phyloP scores from a whole-genome alignment of 2,888 invertebrate species.

The Tipula unca region DNA sequence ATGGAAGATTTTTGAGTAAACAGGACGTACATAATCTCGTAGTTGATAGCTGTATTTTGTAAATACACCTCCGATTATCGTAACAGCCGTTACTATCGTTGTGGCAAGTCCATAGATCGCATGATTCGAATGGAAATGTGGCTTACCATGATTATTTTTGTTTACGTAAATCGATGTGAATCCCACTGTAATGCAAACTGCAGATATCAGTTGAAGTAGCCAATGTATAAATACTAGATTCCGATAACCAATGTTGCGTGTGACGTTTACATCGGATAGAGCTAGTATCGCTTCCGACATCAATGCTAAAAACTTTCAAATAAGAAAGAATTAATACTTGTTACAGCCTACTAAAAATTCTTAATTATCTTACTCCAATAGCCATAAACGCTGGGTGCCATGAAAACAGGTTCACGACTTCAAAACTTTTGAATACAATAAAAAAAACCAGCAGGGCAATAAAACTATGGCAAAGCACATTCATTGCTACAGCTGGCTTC shows the following conservation, averaged over 20 bases:
- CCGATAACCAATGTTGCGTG: not conserved
- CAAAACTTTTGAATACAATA: not conserved
- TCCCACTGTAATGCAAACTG: not conserved
- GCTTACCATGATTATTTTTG: not conserved
- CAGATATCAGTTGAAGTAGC: not conserved
- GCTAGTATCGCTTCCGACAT: constrained; percentile 20
- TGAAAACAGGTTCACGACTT: not conserved
- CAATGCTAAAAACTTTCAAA: constrained; percentile 14
- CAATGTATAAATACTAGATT: constrained; percentile 10
- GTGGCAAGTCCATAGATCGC: constrained; percentile 9
- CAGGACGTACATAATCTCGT: constrained; percentile 17
- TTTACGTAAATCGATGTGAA: constrained; percentile 17
- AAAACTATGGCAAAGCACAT: not conserved
- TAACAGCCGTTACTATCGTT: not conserved
- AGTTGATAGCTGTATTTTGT: constrained; percentile 20
- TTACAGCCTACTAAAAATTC: not conserved
- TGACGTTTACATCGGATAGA: constrained; percentile 8
- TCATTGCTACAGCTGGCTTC: not conserved
- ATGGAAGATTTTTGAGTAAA: constrained; percentile 20
- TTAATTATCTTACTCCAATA: not conserved
- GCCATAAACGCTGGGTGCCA: constrained; percentile 15
- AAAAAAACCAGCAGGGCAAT: not conserved
- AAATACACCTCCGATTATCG: not conserved
- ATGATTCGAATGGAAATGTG: constrained; percentile 19
- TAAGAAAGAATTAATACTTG: not conserved